Conservation (phyloP, 2,113 vertebrate species). For the Butorides virescens region DNA sequence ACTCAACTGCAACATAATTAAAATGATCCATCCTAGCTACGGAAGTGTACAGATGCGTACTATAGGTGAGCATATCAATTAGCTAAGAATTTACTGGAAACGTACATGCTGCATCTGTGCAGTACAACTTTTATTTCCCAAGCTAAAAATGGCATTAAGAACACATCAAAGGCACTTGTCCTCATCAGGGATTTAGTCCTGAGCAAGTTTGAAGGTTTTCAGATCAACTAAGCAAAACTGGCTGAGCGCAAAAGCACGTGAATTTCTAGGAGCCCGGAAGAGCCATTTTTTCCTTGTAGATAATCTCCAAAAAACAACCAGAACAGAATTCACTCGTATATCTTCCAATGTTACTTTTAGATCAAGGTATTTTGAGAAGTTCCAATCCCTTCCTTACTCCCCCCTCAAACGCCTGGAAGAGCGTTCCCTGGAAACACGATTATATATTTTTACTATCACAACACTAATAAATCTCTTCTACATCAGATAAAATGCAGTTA, state of each 20-base stretch:
- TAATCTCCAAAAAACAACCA: background rate
- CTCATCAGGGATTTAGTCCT: background rate
- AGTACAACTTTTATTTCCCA: background rate
- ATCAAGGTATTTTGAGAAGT: constrained; percentile 19
- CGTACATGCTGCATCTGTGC: background rate
- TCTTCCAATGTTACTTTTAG: constrained; percentile 13
- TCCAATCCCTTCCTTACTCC: background rate
- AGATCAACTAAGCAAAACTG: background rate
- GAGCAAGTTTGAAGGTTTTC: constrained; percentile 21
- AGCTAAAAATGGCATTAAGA: background rate
- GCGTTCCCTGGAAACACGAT: constrained; percentile 19
- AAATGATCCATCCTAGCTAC: background rate
- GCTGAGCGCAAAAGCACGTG: background rate
- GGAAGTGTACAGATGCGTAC: background rate
- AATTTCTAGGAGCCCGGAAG: background rate
- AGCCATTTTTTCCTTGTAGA: background rate
- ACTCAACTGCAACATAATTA: background rate
- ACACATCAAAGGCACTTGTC: background rate
- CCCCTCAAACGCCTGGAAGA: background rate
- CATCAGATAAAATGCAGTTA: constrained; percentile 51
- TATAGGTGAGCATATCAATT: background rate
- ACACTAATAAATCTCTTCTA: background rate
- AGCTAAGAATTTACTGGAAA: background rate
- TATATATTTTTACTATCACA: constrained; percentile 10
- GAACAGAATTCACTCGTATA: background rate